phyloP scores from a whole-genome alignment of 2,888 invertebrate species.

The Apodemia zela region DNA sequence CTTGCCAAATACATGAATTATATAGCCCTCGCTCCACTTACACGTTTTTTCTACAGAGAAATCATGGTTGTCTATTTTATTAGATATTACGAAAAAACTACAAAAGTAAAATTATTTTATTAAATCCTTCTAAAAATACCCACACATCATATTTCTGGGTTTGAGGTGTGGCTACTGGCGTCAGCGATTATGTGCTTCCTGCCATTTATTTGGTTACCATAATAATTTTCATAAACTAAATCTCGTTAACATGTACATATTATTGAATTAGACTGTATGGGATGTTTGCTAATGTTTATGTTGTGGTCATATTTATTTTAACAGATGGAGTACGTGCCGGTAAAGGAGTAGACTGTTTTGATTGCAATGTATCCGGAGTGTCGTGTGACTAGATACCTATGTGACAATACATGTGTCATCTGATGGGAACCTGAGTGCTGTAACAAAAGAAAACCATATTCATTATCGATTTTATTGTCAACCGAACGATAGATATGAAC shows the following conservation, averaged over 20 bases:
- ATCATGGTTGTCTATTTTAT: no score
- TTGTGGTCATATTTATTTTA: constrained; percentile 16
- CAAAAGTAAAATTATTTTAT: neutral
- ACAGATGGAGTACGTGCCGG: constrained; percentile 46
- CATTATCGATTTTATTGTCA: constrained; percentile 6
- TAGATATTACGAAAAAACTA: neutral
- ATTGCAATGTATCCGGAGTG: constrained; percentile 49
- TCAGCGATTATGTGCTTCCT: neutral
- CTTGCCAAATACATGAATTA: no score
- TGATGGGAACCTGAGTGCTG: constrained; percentile 40
- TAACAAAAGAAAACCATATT: constrained; percentile 24
- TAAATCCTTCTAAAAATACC: neutral
- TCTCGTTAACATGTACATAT: neutral
- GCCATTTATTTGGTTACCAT: neutral
- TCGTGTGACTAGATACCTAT: constrained; percentile 38
- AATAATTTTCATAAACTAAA: neutral
- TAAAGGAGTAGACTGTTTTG: constrained; percentile 48
- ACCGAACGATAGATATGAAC: constrained; percentile 15
- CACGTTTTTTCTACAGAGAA: no score
- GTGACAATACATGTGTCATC: constrained; percentile 39
- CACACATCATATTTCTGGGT: neutral
- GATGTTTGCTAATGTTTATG: constrained; percentile 10
- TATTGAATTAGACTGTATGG: neutral
- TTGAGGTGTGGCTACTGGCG: neutral
- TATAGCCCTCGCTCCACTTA: no score